Evolutionary conservation across 2,113 vertebrate genomes (phyloP), one percentile per base, ranked within the genome.

Genomic region (Arothron firmamentum): DNA sequence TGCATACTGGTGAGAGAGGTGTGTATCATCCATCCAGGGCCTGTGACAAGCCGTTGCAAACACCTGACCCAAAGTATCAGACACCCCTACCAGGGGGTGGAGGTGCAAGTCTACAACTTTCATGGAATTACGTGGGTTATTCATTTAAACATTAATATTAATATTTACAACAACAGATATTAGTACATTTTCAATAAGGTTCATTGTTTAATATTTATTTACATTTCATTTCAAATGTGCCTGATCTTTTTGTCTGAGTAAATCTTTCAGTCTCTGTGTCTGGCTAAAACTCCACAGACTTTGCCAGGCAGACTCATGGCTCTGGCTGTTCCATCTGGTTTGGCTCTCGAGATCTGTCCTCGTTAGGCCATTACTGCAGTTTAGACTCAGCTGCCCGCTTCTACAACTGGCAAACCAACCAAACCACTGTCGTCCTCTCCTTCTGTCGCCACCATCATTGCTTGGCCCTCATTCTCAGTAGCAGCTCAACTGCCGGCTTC

Each of bases 331-430:
- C 78, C 81, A 77, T 85, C 84, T 87, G 85, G 73, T 77, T 80
- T 87, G 78, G 71, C 76, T 70, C 73, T 69, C 55, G 59, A 83
- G 76, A 85, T 84, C 67, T 58, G 60, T 70, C 62, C 82, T 83
- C 75, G 76, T 84, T 83, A 75, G 63, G 67, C 75, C 77, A 73
- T 88, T 88, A 77, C 57, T 66, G 72, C 67, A 42, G 56, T 78
- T 89, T 87, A 74, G 81, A 81, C 76, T 84, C 85, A 84, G 87
- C 72, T 76, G 79, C 74, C 52, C 28, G 65, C 79, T 82, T 60
- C 78, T 73, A 62, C 74, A 74, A 75, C 77, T 81, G 82, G 77
- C 83, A 86, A 76, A 81, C 79, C 78, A 71, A 84, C 58, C 63
- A 52, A 68, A 86, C 74, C 72, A 66, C 80, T 74, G 76, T 56